These are phyloP conservation scores for Quadroppia sp. DNA, from an alignment of 2,888 invertebrate genomes.

Conservation along the genomic window DNA sequence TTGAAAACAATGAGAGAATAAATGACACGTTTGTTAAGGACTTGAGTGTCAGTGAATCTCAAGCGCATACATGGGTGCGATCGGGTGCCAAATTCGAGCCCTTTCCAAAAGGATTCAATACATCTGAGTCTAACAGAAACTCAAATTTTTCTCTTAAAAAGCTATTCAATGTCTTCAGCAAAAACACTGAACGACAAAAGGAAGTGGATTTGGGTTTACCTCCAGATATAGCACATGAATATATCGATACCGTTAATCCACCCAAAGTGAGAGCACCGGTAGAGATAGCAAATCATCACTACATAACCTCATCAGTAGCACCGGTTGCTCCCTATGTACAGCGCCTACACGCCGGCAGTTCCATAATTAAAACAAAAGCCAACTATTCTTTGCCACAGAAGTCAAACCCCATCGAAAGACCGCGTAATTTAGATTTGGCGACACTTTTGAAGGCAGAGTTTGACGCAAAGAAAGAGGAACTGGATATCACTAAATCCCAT, in stretches of 20 bases:
- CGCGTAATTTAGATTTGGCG: slow-evolving; percentile 25
- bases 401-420: neutral
- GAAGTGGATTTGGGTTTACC: slow-evolving; percentile 35
- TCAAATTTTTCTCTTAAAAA: neutral
- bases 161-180: neutral
- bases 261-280: slow-evolving; percentile 34
- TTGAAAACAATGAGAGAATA: neutral
- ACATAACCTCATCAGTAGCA: slow-evolving; percentile 11
- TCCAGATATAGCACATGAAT: slow-evolving; percentile 38
- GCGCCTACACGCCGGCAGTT: slow-evolving; percentile 27
- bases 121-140: neutral
- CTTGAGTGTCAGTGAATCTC: slow-evolving; percentile 15
- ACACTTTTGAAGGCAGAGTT: slow-evolving; percentile 38
- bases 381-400: neutral
- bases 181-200: neutral
- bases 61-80: neutral
- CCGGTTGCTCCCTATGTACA: neutral
- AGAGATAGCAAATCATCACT: neutral
- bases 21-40: neutral
- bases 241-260: slow-evolving; percentile 41
- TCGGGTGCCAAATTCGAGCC: neutral
- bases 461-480: slow-evolving; percentile 38
- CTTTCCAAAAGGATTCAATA: neutral
- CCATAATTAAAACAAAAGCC: slow-evolving; percentile 15
- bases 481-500: slow-evolving; percentile 29